Base-by-base conservation (phyloP, 2,797 vertebrate genomes). In the Anolis apletophallus region DNA sequence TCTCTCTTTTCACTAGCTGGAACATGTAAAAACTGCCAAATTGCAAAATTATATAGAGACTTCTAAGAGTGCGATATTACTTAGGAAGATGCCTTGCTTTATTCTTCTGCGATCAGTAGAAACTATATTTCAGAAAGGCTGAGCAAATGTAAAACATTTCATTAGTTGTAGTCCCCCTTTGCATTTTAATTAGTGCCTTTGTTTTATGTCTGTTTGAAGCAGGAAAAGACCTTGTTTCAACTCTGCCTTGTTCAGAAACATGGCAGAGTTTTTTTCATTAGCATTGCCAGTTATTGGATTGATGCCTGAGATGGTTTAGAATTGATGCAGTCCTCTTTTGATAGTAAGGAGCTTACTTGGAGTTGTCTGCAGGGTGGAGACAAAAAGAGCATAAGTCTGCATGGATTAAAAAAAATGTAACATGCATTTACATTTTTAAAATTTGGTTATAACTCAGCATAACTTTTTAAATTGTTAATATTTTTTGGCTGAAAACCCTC, bases 101-200 rank as follows among this genome's bases (percentile, higher is more conserved):
- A 68, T 59, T 87, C 52, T 57, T 52, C 55, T 82, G 57, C 34
- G 14, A 19, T 73, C 21, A 23, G 46, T 78, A 57, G 34, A 69
- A 85, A 75, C 23, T 77, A 69, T 81, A 76, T 52, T 85, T 81
- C 34, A 78, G 77, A 87, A 72, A 23, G 34, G 5, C 1, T 77
- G 23, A 76, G 17, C 69, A 1, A 0, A 88, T 86, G 52, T 55
- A 26, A 9, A 86, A 16, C 29, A 23, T 68, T 91, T 55, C 73
- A 81, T 91, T 85, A 57, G 83, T 59, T 88, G 75, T 87, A 55
- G 81, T 85, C 77, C 81, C 81, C 67, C 13, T 64, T 87, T 91
- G 29, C 21, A 73, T 80, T 83, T 87, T 68, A 87, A 40, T 77
- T 83, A 87, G 11, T 80, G 52, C 67, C 23, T 82, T 76, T 88